These are phyloP conservation scores for Danio albolineatus DNA, from an alignment of 2,797 vertebrate genomes.

Conservation along the genomic window DNA sequence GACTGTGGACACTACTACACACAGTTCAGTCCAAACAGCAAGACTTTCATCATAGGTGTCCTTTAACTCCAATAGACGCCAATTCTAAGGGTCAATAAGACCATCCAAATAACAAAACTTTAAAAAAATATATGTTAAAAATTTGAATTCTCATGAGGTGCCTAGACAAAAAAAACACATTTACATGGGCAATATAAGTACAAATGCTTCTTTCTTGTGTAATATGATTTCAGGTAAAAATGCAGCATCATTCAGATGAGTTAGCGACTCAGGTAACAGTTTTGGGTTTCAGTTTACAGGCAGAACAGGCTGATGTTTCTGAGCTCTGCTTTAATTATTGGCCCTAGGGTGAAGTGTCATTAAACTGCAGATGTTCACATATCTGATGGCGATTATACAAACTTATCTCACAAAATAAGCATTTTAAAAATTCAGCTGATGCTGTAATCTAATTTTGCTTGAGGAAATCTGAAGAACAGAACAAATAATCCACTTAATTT, in stretches of 20 bases:
- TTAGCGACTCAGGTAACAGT: background rate
- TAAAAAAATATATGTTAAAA: no score
- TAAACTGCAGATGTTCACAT: slow-evolving; percentile 29
- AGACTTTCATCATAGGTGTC: no score
- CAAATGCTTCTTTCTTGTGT: background rate
- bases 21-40: no score
- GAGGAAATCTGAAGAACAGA: background rate
- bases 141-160: no score
- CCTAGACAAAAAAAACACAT: no score
- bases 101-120: no score
- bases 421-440: background rate
- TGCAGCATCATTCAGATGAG: background rate
- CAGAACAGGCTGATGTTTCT: background rate
- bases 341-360: background rate
- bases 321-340: slow-evolving; percentile 7
- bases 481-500: background rate
- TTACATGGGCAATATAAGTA: background rate
- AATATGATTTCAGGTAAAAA: slow-evolving; percentile 8
- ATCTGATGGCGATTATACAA: slow-evolving; percentile 14
- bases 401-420: background rate
- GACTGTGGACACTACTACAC: no score
- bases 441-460: background rate
- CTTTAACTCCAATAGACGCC: no score
- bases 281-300: background rate
- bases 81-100: no score